Base-by-base conservation (phyloP, 1,140 invertebrate species). In the Pachypeltis micranthus region DNA sequence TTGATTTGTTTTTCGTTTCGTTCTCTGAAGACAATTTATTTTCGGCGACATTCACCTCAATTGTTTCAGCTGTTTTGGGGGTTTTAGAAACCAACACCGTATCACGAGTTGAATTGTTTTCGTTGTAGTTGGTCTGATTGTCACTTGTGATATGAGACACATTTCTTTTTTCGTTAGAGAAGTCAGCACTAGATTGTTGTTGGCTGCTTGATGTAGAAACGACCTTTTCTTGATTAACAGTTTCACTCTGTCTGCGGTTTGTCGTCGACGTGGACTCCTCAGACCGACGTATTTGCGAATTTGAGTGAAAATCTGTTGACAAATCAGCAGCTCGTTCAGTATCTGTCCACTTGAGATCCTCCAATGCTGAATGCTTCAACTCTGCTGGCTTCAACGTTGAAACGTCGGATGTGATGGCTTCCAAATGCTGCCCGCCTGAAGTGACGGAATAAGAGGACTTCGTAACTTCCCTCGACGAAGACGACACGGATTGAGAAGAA, bases 401-500 rank as follows among this genome's bases (percentile, higher is more conserved):
- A n/a, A n/a, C 34, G 27, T 56, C 28, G 26, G n/a, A 28, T 27
- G 47, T 58, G 4, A 25, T 58, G 4, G 62, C 19, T 28, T 28
- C 16, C 24, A 56, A 21, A 19, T 55, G 14, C 10, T 59, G 1
- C 1, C 31, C 39, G 12, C 21, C 55, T 2, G 54, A 56, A 28
- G 12, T 26, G 25, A 59, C 44, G 1, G 25, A 1, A 16, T 64
- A 56, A 4, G 29, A 29, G 1, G 57, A 59, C 3, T 14, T 23
- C 16, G 57, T 31, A 16, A 59, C 28, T 31, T 29, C 31, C n/a
- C 28, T 2, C n/a, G 62, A 63, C 1, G 62, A 63, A 26, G 55
- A 59, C 21, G 29, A 27, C 3, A 67, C 54, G 23, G 67, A 64
- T 39, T 63, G 61, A 39, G 60, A 63, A n/a, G 67, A 59, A 1